Evolutionary conservation across 1,140 invertebrate species (phyloP), one percentile per base, ranked within the genome.

Genomic region (Helicoverpa armigera): DNA sequence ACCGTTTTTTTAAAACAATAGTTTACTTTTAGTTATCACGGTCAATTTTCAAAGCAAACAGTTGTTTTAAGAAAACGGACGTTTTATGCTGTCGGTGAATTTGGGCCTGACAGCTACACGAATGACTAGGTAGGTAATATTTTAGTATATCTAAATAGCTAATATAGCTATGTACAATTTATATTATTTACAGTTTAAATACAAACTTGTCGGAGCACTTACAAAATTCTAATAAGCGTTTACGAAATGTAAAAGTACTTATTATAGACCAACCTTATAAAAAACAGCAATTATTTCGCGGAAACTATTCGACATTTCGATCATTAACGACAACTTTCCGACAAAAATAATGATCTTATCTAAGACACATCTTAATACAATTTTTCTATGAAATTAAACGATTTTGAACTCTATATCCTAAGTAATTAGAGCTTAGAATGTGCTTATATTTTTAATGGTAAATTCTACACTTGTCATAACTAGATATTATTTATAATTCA

Each of bases 401-500:
- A 70, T 53, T 70, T 31, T 70, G 12, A n/a, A 70, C 53, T 14
- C 58, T 69, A 63, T 51, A 13, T n/a, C 23, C 43, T 48, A 43
- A 43, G 31, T 16, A 29, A 14, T 70, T 29, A 70, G 50, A 0
- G 9, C 50, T 53, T 14, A 9, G 9, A 14, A 31, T 2, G 23
- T 14, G 2, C 13, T 9, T 53, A 11, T 23, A 13, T 53, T 29
- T 53, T 23, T 16, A 31, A 23, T 13, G 9, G 10, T 12, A 70
- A n/a, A 14, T 23, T 65, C 10, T n/a, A 53, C 31, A 70, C 50
- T 31, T 14, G 67, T 70, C 67, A 54, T 70, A 70, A 53, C 53
- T 70, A 18, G 13, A 51, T 70, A 53, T 70, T 70, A 69, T 69
- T 69, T 50, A 50, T 69, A 69, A 29, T 29, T 70, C 13, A 53